Conservation (phyloP, 2,113 vertebrate species). For the Oophaga pumilio region DNA sequence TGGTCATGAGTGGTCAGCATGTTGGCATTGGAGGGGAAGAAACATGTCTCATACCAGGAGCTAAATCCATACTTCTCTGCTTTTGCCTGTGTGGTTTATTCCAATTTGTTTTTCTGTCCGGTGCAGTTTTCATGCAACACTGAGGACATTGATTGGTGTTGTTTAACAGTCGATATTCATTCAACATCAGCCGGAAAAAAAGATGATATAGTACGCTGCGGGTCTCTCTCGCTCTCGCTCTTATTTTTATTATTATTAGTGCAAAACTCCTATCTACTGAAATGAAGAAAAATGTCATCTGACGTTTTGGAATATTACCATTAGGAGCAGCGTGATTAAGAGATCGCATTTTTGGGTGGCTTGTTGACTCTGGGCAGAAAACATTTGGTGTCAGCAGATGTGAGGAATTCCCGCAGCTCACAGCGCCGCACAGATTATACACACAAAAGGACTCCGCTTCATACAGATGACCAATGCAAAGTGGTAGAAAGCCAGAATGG, state of each 20-base stretch:
- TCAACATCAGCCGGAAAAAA: conserved; percentile 1
- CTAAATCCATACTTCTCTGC: background rate
- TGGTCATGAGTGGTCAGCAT: too few relatives aligned
- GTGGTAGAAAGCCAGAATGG: conserved; percentile 1
- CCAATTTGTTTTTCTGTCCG: conserved; percentile 16
- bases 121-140: conserved; percentile 21
- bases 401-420: conserved; percentile 41
- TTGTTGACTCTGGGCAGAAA: conserved; percentile 42
- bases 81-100: background rate
- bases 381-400: conserved; percentile 33
- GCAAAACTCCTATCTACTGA: background rate
- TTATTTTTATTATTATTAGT: background rate
- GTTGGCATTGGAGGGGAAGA: background rate
- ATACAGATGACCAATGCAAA: background rate
- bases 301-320: background rate
- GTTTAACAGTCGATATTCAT: background rate
- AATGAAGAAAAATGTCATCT: background rate
- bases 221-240: background rate
- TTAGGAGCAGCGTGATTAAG: conserved; percentile 13
- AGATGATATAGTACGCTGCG: background rate
- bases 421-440: conserved; percentile 20
- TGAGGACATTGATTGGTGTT: conserved; percentile 14
- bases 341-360: conserved; percentile 20
- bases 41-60: background rate
- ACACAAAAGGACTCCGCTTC: conserved; percentile 30